Evolutionary conservation across 2,113 vertebrate genomes (phyloP).

Genomic region (Brachypteracias leptosomus): DNA sequence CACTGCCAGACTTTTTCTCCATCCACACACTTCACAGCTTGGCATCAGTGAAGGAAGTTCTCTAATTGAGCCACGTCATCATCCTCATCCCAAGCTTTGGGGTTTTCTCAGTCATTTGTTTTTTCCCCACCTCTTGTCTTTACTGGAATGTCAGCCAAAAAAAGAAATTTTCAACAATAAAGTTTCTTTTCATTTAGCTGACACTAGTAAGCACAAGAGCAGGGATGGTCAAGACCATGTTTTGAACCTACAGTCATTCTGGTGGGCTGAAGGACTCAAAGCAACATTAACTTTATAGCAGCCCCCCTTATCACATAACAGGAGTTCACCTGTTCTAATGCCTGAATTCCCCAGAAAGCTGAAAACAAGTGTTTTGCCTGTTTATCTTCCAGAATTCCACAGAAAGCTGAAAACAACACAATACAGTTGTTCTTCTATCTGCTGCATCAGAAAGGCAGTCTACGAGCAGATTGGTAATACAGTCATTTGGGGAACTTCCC

Average conservation of each 20-base stretch:
- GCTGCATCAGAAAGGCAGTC: background rate
- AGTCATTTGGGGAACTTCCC: background rate
- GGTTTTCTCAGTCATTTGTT: background rate
- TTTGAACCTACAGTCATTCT: background rate
- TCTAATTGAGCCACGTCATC: background rate
- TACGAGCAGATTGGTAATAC: background rate
- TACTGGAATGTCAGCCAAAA: background rate
- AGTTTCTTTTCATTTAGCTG: background rate
- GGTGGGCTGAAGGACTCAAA: background rate
- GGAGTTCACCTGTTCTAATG: background rate
- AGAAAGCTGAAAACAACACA: background rate
- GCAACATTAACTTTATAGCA: background rate
- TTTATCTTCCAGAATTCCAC: background rate
- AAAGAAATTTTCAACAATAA: background rate
- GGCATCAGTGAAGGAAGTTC: background rate
- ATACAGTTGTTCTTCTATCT: background rate
- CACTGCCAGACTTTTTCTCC: background rate
- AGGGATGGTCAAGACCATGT: background rate
- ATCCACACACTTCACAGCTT: background rate
- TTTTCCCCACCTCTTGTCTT: background rate
- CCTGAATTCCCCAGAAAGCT: background rate
- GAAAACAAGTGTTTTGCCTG: background rate
- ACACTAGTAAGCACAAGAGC: background rate
- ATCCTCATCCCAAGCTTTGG: background rate
- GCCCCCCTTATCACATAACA: background rate